Percentiles rank a stretch among this genome's conserved stretches.
phyloP scores from a whole-genome alignment of 2,888 invertebrate genomes.

The Phorcus lineatus region DNA sequence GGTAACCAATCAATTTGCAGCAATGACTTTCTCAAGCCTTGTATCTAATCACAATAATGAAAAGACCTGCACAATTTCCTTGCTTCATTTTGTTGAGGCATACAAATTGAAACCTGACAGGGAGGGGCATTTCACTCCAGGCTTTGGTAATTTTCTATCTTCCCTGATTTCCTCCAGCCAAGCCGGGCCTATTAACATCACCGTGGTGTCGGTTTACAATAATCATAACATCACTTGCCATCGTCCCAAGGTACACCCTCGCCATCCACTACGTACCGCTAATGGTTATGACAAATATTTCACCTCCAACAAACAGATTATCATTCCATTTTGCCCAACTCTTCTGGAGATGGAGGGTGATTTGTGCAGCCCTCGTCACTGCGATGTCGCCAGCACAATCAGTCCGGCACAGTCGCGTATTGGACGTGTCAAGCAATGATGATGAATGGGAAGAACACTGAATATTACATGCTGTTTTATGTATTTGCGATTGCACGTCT shows the following conservation, averaged over 20 bases:
- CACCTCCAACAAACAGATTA: not conserved
- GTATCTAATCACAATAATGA: constrained; percentile 25
- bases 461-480: constrained; percentile 19
- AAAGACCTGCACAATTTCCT: constrained; percentile 27
- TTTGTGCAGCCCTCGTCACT: constrained; percentile 15
- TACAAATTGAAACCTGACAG: constrained; percentile 30
- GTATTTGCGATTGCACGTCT: constrained; percentile 15
- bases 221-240: constrained; percentile 18
- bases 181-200: constrained; percentile 11
- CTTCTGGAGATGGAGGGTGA: constrained; percentile 9
- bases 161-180: not conserved
- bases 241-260: constrained; percentile 9
- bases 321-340: not conserved
- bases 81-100: not conserved
- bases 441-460: constrained; percentile 12
- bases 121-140: not conserved
- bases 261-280: not conserved
- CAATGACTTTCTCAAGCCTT: constrained; percentile 23
- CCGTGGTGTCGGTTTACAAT: constrained; percentile 3
- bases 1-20: not conserved
- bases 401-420: not conserved
- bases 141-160: constrained; percentile 24
- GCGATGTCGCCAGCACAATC: constrained; percentile 9
- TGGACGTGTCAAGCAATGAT: not conserved
- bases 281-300: constrained; percentile 21